Base-by-base conservation (phyloP, 2,113 vertebrate genomes). In the Gasterosteus nipponicus region DNA sequence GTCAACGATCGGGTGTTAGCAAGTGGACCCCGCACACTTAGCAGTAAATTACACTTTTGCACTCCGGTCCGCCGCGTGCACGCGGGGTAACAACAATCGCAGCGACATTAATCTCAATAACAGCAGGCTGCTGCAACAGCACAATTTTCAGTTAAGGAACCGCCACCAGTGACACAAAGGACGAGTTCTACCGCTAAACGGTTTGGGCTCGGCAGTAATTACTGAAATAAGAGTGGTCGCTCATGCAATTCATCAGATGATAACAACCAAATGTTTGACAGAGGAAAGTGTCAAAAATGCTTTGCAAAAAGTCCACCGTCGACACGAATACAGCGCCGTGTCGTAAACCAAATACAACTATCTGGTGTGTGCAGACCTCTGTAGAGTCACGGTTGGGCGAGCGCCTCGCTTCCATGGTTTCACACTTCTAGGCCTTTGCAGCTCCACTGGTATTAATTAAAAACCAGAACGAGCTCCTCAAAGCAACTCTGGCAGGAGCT, bases 361-460 rank as follows among this genome's bases (percentile, higher is more conserved):
- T 64, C 60, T 82, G 46, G 54, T 71, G 71, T n/a, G 46, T 47
- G 76, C 74, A 66, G 75, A 58, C 15, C 26, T 60, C 33, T 59
- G 69, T 10, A 54, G 35, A 22, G 51, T 38, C 54, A 49, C 53
- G 82, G 77, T 68, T 84, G 80, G 86, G 53, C 71, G 78, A 83
- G 80, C 68, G 54, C 61, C 70, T 44, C 46, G 72, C 77, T 83
- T 82, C 78, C 59, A 61, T 74, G 69, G 69, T 64, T 80, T 75
- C 71, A 78, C 78, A 56, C 85, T 86, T 69, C 16, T 41, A 80
- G 64, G 68, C 69, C 60, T 84, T 61, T 46, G 46, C 68, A 73
- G 81, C 78, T 86, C 82, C 86, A 84, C 58, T 77, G 91, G 84
- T 84, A 74, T 86, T 90, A 84, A 92, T 92, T 89, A 92, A 90